Conservation (phyloP, 2,888 invertebrate species). For the Tubiluchus corallicola region DNA sequence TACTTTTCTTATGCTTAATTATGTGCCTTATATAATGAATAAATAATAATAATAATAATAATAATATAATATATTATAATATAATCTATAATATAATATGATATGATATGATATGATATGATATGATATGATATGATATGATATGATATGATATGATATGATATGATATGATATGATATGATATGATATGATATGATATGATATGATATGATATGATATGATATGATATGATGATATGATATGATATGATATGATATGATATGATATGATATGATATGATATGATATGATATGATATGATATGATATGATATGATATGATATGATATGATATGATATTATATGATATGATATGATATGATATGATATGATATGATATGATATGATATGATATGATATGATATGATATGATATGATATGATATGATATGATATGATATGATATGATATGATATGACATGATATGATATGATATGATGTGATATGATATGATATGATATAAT, state of each 20-base stretch:
- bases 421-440: neutral
- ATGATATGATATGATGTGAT: constrained; percentile 1
- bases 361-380: neutral
- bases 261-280: constrained; percentile 3
- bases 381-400: constrained; percentile 3
- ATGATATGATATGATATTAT: neutral
- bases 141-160: neutral
- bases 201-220: constrained; percentile 3
- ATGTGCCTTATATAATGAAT: too few species aligned
- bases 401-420: neutral
- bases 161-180: constrained; percentile 3
- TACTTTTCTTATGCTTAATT: too few species aligned
- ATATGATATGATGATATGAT: constrained; percentile 3
- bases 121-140: neutral
- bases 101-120: constrained; percentile 3
- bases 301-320: neutral
- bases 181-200: constrained; percentile 1
- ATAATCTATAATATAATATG: neutral
- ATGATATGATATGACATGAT: neutral
- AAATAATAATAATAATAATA: neutral
- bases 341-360: neutral
- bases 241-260: constrained; percentile 3
- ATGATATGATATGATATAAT: constrained; percentile 3
- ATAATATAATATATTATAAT: neutral
- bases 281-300: constrained; percentile 3